These are phyloP conservation scores for Antrozous pallidus DNA, from an alignment of 2,797 vertebrate genomes.

Conservation along the genomic window DNA sequence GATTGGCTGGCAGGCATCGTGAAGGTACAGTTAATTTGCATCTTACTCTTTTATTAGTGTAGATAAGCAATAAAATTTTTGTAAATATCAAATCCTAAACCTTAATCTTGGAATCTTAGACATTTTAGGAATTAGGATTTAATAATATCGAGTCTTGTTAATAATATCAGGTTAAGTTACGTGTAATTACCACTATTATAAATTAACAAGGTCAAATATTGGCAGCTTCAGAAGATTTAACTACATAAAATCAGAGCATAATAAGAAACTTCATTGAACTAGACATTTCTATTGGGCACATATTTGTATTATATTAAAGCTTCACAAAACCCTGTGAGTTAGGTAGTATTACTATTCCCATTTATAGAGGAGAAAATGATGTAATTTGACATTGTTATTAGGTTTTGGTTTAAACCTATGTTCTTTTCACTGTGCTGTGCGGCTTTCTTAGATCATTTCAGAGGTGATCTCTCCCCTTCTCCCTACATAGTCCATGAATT, in stretches of 20 bases:
- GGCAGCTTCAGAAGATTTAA: slow-evolving; percentile 6
- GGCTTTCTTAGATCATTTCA: neutral
- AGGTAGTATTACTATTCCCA: neutral
- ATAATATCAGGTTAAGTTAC: neutral
- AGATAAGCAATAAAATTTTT: neutral
- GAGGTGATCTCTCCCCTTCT: neutral
- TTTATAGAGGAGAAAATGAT: neutral
- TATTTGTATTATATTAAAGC: neutral
- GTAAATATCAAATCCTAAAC: slow-evolving; percentile 5
- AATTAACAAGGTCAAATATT: slow-evolving; percentile 12
- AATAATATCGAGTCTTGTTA: neutral
- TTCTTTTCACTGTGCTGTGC: neutral
- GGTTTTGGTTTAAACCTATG: neutral
- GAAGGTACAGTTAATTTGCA: too few relatives aligned
- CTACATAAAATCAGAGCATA: slow-evolving; percentile 13
- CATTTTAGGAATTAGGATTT: neutral
- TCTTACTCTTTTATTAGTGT: too few relatives aligned
- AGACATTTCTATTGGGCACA: neutral
- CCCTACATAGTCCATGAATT: neutral
- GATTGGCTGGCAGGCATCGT: too few relatives aligned
- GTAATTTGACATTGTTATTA: neutral
- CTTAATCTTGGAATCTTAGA: neutral
- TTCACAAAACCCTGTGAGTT: neutral
- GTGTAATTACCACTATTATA: slow-evolving; percentile 5
- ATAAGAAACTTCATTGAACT: slow-evolving; percentile 39